Evolutionary conservation across 2,888 invertebrate species (phyloP).

Genomic region (Disparrhopalites patrizii): DNA sequence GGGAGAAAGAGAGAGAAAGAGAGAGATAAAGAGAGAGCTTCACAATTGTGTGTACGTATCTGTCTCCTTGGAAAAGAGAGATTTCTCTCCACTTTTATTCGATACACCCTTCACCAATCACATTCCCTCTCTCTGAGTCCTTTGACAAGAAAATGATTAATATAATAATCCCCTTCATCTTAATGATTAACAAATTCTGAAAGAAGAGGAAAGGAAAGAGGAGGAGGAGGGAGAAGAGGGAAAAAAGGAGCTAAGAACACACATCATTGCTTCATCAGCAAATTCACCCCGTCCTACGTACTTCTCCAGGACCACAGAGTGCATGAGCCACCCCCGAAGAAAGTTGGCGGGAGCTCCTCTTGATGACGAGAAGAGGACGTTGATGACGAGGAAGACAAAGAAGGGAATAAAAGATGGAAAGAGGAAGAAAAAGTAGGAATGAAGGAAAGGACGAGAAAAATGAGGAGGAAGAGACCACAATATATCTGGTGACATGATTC

Average conservation of each 20-base stretch:
- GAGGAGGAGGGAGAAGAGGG: background rate
- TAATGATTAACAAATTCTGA: constrained; percentile 28
- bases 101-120: too few species aligned
- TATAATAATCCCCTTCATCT: constrained; percentile 27
- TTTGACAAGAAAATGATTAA: constrained; percentile 28
- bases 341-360: background rate
- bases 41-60: too few species aligned
- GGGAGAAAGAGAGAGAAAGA: too few species aligned
- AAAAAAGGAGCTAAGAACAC: background rate
- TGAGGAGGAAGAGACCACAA: background rate
- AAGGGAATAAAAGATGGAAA: background rate
- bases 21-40: too few species aligned
- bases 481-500: too few species aligned
- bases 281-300: background rate
- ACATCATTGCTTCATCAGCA: constrained; percentile 4
- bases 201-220: background rate
- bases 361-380: background rate
- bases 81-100: background rate
- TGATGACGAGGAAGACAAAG: background rate
- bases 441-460: background rate
- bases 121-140: too few species aligned
- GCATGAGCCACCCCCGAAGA: background rate
- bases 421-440: background rate
- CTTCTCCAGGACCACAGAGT: background rate
- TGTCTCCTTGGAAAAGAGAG: too few species aligned